Base-by-base conservation (phyloP, 1,140 invertebrate genomes). In the Leguminivora glycinivorella region DNA sequence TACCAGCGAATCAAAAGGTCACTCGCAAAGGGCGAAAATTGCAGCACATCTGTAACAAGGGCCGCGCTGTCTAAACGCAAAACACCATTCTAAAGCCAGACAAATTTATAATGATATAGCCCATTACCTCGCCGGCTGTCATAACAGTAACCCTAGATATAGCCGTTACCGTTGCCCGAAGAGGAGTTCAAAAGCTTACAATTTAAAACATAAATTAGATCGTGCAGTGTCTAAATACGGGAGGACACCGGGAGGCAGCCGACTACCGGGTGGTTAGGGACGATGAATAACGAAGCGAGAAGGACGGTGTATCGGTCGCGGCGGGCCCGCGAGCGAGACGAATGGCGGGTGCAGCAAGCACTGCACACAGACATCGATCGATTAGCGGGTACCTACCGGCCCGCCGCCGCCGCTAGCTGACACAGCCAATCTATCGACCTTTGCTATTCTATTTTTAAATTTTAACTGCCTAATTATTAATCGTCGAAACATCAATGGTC, bases 161-260 rank as follows among this genome's bases (percentile, higher is more conserved):
- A 81, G 75, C 76, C 80, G 79, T 84, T 79, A 83, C 73, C 69
- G 72, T 79, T 70, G 38, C 73, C 72, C 71, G 56, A 77, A 24
- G 63, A 74, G 78, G 75, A 81, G 70, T 83, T 81, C 82, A 80
- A 85, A 84, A 86, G 81, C 76, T 78, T 72, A 81, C 78, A 86
- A 87, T 87, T 87, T 87, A 81, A 85, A 87, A 90, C 83, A 89
- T 88, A 87, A 89, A 89, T 91, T 91, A 88, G 85, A 88, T 88
- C 88, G 83, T 85, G 81, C 83, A 83, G 80, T 84, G 80, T 88
- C 85, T 91, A 89, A 89, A 89, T 89, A 89, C 79, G 81, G 81
- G 79, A 82, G 85, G 83, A 87, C 77, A 85, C 73, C 76, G 84
- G 82, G 83, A 84, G 83, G 84, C 75, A 80, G 74, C 72, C 78